Evolutionary conservation across 2,888 invertebrate species (phyloP), one percentile per base, ranked within the genome.

Genomic region (Acleris laterana): DNA sequence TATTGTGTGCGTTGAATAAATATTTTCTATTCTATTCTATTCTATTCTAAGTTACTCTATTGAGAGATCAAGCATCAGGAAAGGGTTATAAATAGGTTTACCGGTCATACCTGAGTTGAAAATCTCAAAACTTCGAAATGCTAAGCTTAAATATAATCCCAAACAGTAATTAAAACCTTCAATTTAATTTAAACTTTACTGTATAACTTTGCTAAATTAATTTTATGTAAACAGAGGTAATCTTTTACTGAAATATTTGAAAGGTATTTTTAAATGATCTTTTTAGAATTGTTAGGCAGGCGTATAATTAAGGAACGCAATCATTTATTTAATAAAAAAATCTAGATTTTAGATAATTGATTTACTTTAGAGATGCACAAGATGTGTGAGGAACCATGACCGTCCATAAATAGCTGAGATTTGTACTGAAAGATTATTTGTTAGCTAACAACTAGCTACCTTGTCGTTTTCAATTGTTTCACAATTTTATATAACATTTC

Each of bases 131-230:
- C 65, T 50, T 49, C 5, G 5, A 49, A 60, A 64, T 64, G 55
- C 44, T 55, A 59, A 59, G 59, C 53, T 64, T 58, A 32, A 64
- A 56, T 38, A 65, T 60, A 60, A 65, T 60, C 60, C 65, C 50
- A 48, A 56, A 60, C 60, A 60, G 50, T 60, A 60, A 60, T 63
- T 60, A 50, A 60, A 22, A 55, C 19, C 65, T 50, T 49, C 50
- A 64, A 60, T 50, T 60, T 44, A 53, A 60, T 64, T 64, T 55
- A 60, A 64, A 60, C 64, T 64, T 64, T 60, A 42, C 16, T 19
- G 17, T 5, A 19, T 9, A 63, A 64, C 64, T 53, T 64, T 38
- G n/a, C 20, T 32, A 44, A 65, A 50, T 55, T 60, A 60, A 64
- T 46, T 57, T 46, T 46, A 57, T 20, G 20, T 38, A 38, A 38